Base-by-base conservation (phyloP, 2,113 vertebrate genomes). In the Numenius arquata region DNA sequence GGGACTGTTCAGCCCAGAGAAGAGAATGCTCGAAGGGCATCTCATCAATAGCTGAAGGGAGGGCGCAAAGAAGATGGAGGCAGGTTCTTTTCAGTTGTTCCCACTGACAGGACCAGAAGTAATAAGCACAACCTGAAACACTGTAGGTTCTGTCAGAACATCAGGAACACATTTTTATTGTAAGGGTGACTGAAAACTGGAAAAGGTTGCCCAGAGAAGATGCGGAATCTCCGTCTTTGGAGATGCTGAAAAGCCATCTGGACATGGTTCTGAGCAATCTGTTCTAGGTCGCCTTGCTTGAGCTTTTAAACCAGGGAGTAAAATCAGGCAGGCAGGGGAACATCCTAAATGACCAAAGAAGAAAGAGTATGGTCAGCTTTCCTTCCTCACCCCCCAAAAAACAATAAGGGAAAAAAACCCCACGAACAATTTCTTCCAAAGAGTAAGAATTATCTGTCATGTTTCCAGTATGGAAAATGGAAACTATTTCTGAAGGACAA, bases 341-440 rank as follows among this genome's bases (percentile, higher is more conserved):
- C 14, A 43, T 25, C 9, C 36, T 47, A 55, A 67, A 59, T 5
- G 4, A 10, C 4, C 21, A 73, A 75, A 48, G 20, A 59, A 29
- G 41, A 56, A 13, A 36, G 5, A 25, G 6, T n/a, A 53, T 16
- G 26, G 47, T 40, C 29, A 52, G 13, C 4, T 20, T 32, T 17
- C 13, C 5, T 4, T 16, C 9, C n/a, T 9, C 5, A 7, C 3
- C 10, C 17, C 8, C 52, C 5, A 6, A 14, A 22, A 59, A 26
- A 7, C 23, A 38, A 16, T 29, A 53, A 53, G 26, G 26, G 15
- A 66, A 27, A 26, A 34, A 40, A 36, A 6, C 5, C 5, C 2
- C 8, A 53, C 41, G 10, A 32, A 61, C 4, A 50, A 73, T 7
- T 75, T 82, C 10, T 74, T 85, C 52, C 26, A n/a, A 79, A 71